phyloP scores from a whole-genome alignment of 2,888 invertebrate species.

The Brachyopa scutellaris region DNA sequence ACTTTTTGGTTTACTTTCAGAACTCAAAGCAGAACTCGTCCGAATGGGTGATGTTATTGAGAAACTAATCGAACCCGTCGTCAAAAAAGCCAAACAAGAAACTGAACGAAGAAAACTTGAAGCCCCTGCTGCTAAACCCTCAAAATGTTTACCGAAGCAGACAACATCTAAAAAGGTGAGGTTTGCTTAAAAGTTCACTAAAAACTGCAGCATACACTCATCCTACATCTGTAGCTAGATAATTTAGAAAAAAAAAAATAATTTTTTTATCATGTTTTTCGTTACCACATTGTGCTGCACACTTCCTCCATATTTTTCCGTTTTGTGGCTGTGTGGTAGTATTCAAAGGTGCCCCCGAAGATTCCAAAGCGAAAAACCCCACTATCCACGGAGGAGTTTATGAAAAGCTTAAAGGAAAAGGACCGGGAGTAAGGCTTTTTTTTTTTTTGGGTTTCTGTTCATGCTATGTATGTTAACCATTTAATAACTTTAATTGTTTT shows the following conservation, averaged over 20 bases:
- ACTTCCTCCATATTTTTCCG: neutral
- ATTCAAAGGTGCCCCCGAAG: constrained; percentile 34
- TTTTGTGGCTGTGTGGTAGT: constrained; percentile 31
- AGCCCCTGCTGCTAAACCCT: constrained; percentile 26
- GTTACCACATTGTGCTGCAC: constrained; percentile 17
- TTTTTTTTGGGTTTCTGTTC: constrained; percentile 20
- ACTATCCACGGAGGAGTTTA: constrained; percentile 76
- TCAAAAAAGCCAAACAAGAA: constrained; percentile 70
- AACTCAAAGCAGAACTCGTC: constrained; percentile 76
- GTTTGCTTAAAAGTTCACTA: constrained; percentile 23
- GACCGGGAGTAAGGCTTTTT: constrained; percentile 75
- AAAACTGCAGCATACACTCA: too few species aligned
- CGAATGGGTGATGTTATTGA: constrained; percentile 80
- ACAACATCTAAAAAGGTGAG: constrained; percentile 53
- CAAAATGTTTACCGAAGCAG: constrained; percentile 60
- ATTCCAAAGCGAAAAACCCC: constrained; percentile 25
- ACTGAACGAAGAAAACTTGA: constrained; percentile 11
- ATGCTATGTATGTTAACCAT: constrained; percentile 32
- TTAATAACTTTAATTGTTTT: constrained; percentile 62
- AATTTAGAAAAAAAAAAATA: too few species aligned
- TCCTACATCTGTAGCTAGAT: too few species aligned
- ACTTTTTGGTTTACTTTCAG: constrained; percentile 57
- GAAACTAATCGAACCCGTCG: constrained; percentile 78
- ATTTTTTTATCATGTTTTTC: neutral
- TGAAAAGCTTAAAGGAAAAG: constrained; percentile 77